Percentiles rank a stretch among this genome's conserved stretches.
Conservation (phyloP, 2,888 invertebrate genomes). For the Bellardia pandia region DNA sequence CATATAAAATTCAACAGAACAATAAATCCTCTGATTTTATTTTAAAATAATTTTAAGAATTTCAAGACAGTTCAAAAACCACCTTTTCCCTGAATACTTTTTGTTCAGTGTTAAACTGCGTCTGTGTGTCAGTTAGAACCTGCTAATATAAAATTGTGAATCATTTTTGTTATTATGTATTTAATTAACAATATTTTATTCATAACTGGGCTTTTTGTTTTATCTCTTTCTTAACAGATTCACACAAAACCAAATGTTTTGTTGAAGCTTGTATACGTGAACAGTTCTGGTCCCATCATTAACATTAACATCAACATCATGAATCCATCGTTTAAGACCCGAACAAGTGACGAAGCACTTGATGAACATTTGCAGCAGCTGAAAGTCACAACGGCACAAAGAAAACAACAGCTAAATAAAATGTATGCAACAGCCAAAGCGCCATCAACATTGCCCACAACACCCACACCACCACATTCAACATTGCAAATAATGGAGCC, state of each 20-base stretch:
- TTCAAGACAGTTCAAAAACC: slow-evolving; percentile 4
- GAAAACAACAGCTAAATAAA: slow-evolving; percentile 65
- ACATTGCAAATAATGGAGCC: slow-evolving; percentile 71
- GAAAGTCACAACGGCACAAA: slow-evolving; percentile 70
- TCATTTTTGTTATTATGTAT: background rate
- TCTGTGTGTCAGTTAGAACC: background rate
- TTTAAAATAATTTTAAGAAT: slow-evolving; percentile 17
- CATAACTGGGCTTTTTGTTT: background rate
- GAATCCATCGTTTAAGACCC: slow-evolving; percentile 76
- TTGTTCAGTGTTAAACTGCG: background rate
- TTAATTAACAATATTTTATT: slow-evolving; percentile 27
- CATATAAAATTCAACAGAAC: slow-evolving; percentile 46
- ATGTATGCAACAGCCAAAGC: slow-evolving; percentile 44
- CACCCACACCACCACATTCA: slow-evolving; percentile 68
- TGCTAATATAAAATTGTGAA: background rate
- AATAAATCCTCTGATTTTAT: slow-evolving; percentile 27
- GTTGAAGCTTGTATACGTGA: slow-evolving; percentile 5
- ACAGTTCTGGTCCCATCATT: slow-evolving; percentile 3
- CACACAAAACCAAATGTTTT: slow-evolving; percentile 31
- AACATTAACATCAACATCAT: slow-evolving; percentile 64
- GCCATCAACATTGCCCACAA: slow-evolving; percentile 70
- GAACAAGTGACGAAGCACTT: slow-evolving; percentile 79
- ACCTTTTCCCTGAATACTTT: slow-evolving; percentile 7
- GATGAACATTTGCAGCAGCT: slow-evolving; percentile 79
- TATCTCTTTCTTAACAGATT: slow-evolving; percentile 23